Percentiles rank a stretch among this genome's conserved stretches.
Evolutionary conservation across 2,888 invertebrate species (phyloP).

Genomic region (Lepidochitona cinerea): DNA sequence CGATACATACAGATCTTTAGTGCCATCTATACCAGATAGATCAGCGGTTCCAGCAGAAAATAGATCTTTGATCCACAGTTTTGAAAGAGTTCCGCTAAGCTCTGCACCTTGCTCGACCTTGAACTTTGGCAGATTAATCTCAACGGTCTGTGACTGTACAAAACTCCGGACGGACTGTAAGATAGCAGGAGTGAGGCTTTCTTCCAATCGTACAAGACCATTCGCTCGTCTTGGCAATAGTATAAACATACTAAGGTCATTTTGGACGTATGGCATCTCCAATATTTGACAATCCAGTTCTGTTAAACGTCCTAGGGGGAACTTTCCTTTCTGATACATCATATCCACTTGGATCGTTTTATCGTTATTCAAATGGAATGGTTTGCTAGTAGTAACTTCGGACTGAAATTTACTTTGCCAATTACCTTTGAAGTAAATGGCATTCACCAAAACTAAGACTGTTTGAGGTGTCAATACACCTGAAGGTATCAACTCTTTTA

Average conservation of each 20-base stretch:
- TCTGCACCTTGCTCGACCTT: slow-evolving; percentile 44
- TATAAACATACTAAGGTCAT: slow-evolving; percentile 55
- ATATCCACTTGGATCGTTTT: slow-evolving; percentile 75
- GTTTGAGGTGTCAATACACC: slow-evolving; percentile 67
- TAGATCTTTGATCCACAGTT: slow-evolving; percentile 54
- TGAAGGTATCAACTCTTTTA: slow-evolving; percentile 80
- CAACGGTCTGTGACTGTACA: slow-evolving; percentile 7
- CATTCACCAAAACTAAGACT: slow-evolving; percentile 62
- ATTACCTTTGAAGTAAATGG: slow-evolving; percentile 69
- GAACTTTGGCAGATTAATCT: slow-evolving; percentile 53
- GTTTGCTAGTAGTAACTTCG: slow-evolving; percentile 45
- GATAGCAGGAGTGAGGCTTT: slow-evolving; percentile 23
- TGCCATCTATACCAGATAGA: slow-evolving; percentile 49
- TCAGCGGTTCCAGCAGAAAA: slow-evolving; percentile 55
- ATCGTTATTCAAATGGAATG: slow-evolving; percentile 74
- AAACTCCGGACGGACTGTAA: neutral
- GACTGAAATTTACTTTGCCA: slow-evolving; percentile 75
- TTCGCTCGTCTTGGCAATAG: slow-evolving; percentile 51
- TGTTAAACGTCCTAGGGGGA: slow-evolving; percentile 72
- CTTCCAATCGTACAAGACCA: slow-evolving; percentile 45
- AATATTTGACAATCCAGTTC: slow-evolving; percentile 82
- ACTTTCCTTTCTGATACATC: slow-evolving; percentile 79
- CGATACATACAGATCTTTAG: slow-evolving; percentile 48
- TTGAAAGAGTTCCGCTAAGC: slow-evolving; percentile 38
- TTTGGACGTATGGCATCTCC: slow-evolving; percentile 78